Conservation (phyloP, 1,140 invertebrate species). For the Drosophila ogumai region DNA sequence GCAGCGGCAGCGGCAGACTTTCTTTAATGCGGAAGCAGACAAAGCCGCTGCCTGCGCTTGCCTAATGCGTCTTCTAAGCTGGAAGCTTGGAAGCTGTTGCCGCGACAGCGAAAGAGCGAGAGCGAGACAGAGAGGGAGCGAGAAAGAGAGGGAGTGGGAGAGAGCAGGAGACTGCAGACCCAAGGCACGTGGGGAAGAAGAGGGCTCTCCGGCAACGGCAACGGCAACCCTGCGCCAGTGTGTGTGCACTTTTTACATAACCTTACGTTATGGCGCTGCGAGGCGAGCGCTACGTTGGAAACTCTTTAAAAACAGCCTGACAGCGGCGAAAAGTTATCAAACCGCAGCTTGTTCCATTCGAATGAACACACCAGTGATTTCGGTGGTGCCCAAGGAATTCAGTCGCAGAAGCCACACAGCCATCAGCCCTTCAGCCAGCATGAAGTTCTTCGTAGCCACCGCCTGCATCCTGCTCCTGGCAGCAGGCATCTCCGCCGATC, state of each 20-base stretch:
- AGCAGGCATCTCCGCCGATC: constrained; percentile 81
- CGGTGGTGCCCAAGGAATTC: constrained; percentile 77
- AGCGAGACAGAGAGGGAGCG: background rate
- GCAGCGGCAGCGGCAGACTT: constrained; percentile 56
- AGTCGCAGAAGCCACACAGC: constrained; percentile 61
- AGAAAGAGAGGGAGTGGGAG: constrained; percentile 18
- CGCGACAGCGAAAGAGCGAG: constrained; percentile 13
- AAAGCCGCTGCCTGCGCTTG: constrained; percentile 57
- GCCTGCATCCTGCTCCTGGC: constrained; percentile 82
- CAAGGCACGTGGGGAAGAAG: constrained; percentile 53
- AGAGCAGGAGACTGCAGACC: constrained; percentile 7
- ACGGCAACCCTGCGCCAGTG: constrained; percentile 40
- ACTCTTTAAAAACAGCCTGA: constrained; percentile 85
- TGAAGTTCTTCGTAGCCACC: constrained; percentile 79
- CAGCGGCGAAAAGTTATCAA: constrained; percentile 85
- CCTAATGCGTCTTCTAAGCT: constrained; percentile 70
- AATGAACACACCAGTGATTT: constrained; percentile 85
- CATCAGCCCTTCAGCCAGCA: constrained; percentile 49
- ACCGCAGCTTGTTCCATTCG: constrained; percentile 85
- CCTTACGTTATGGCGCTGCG: constrained; percentile 76
- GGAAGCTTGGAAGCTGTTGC: constrained; percentile 35
- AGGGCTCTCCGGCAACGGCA: constrained; percentile 25
- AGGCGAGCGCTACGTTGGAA: constrained; percentile 79
- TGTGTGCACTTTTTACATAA: constrained; percentile 81
- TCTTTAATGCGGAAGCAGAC: constrained; percentile 79